A percentile compares a stretch with the other conserved stretches of the same genome.
Evolutionary conservation across 2,797 vertebrate genomes (phyloP).

Genomic region (Poecilia gillii): DNA sequence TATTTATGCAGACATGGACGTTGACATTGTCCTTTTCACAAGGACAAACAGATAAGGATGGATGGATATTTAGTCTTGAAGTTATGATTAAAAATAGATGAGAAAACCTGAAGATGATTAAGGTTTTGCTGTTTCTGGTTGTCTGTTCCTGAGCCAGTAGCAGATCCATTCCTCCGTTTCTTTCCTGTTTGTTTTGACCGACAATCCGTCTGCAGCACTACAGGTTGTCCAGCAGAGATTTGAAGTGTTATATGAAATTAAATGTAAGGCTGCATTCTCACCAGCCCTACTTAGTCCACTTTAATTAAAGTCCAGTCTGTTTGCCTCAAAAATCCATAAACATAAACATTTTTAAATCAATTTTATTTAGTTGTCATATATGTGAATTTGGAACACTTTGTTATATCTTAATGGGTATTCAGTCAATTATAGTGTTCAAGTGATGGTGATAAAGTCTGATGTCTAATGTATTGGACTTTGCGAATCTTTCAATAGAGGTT

Average conservation of each 20-base stretch:
- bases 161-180: background rate
- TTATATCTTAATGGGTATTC: background rate
- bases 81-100: background rate
- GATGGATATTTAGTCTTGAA: background rate
- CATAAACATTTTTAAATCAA: background rate
- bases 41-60: conserved; percentile 9
- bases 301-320: too few species aligned
- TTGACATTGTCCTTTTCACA: conserved; percentile 43
- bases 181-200: background rate
- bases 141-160: background rate
- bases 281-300: too few species aligned
- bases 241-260: background rate
- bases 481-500: background rate
- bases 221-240: background rate
- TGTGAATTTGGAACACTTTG: background rate
- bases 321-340: background rate
- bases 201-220: background rate
- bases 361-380: background rate
- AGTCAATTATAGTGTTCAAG: background rate
- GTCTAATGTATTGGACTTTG: background rate
- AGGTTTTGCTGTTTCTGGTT: background rate
- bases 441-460: background rate
- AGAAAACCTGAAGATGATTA: background rate
- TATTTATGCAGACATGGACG: conserved; percentile 26
- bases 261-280: background rate